A percentile compares a stretch with the other conserved stretches of the same genome.
These are phyloP conservation scores for Cephus pulcher DNA, from an alignment of 2,888 invertebrate genomes.

Conservation along the genomic window DNA sequence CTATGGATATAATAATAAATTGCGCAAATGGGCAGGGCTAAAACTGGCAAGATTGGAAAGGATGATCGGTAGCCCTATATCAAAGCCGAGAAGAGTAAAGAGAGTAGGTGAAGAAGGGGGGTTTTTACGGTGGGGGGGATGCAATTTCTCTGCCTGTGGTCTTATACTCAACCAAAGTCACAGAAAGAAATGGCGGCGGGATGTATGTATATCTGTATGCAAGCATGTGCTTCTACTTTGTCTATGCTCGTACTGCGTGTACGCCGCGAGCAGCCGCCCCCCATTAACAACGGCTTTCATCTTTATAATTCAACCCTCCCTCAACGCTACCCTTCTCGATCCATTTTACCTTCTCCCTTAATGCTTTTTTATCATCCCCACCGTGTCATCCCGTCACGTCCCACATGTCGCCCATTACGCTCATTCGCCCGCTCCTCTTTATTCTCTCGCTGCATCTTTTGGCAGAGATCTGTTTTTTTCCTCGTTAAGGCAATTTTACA, in stretches of 20 bases:
- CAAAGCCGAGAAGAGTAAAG: slow-evolving; percentile 11
- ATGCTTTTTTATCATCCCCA: slow-evolving; percentile 56
- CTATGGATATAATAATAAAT: not conserved
- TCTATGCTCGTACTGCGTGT: not conserved
- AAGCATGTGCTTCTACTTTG: not conserved
- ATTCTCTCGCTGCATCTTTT: not conserved
- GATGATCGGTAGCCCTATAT: not conserved
- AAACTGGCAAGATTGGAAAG: not conserved
- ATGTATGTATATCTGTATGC: not conserved
- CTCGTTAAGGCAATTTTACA: not conserved
- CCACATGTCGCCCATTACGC: not conserved
- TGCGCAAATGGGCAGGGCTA: not conserved
- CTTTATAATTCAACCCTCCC: slow-evolving; percentile 62
- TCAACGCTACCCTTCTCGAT: slow-evolving; percentile 49
- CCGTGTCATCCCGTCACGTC: not conserved
- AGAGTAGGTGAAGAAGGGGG: slow-evolving; percentile 28
- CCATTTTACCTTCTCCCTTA: slow-evolving; percentile 58
- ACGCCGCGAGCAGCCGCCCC: slow-evolving; percentile 21
- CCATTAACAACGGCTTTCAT: slow-evolving; percentile 62
- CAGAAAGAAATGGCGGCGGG: not conserved
- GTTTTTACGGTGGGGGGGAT: slow-evolving; percentile 22
- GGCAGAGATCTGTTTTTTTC: not conserved
- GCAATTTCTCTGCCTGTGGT: slow-evolving; percentile 22
- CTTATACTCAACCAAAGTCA: not conserved
- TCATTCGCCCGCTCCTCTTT: not conserved